Conservation (phyloP, 2,797 vertebrate species). For the Pantherophis vulpinus region DNA sequence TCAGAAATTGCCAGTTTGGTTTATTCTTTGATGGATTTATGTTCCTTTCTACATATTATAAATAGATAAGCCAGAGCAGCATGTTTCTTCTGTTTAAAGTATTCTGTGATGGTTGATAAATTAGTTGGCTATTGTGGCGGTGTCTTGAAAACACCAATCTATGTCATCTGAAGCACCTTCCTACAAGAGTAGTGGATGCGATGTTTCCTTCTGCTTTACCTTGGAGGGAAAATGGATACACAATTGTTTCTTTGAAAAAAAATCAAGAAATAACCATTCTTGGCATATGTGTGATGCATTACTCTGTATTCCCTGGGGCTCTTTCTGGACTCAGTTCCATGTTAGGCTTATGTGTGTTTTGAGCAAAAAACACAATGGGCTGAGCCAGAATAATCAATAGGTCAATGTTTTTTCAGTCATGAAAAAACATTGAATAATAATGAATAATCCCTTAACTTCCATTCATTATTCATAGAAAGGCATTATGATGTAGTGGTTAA, state of each 20-base stretch:
- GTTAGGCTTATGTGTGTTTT: neutral
- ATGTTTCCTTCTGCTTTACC: neutral
- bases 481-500: neutral
- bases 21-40: constrained; percentile 58
- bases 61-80: constrained; percentile 58
- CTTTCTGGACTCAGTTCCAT: neutral
- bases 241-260: neutral
- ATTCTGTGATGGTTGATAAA: constrained; percentile 68
- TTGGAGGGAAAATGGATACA: neutral
- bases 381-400: neutral
- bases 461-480: neutral
- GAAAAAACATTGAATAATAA: neutral
- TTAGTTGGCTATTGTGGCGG: constrained; percentile 60
- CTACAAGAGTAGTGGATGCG: neutral
- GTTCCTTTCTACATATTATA: constrained; percentile 53
- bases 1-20: constrained; percentile 48
- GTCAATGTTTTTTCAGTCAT: neutral
- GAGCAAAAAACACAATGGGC: neutral
- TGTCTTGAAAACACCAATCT: constrained; percentile 64
- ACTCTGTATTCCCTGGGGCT: neutral
- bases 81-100: constrained; percentile 61
- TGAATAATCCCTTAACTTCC: neutral
- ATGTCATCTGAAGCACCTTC: constrained; percentile 57
- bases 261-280: neutral
- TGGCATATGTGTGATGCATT: neutral